These are phyloP conservation scores for Cosmia pyralina DNA, from an alignment of 2,888 invertebrate genomes.

Conservation along the genomic window DNA sequence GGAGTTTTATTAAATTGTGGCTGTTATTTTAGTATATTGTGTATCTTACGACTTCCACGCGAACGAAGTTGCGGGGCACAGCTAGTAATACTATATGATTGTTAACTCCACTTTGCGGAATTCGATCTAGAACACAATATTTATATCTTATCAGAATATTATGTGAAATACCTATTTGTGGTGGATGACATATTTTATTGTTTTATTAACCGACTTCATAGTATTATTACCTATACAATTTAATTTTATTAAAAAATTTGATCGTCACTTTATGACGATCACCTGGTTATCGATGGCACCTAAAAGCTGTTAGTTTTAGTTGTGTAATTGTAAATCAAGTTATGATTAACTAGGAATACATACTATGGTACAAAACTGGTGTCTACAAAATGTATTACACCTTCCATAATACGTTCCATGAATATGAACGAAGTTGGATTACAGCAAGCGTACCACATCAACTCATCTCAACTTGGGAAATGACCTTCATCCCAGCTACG, in stretches of 20 bases:
- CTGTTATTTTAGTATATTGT: too few species aligned
- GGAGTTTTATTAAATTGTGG: too few species aligned
- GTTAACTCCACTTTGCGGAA: slow-evolving; percentile 29
- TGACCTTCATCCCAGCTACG: slow-evolving; percentile 49
- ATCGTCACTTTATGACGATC: slow-evolving; percentile 26
- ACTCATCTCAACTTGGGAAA: slow-evolving; percentile 47
- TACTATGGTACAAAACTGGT: background rate
- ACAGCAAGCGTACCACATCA: slow-evolving; percentile 24
- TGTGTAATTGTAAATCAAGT: slow-evolving; percentile 17
- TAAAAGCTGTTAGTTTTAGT: slow-evolving; percentile 15
- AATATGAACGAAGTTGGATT: slow-evolving; percentile 33
- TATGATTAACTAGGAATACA: background rate
- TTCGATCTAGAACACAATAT: slow-evolving; percentile 35
- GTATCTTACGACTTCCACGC: too few species aligned
- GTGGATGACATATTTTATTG: slow-evolving; percentile 56
- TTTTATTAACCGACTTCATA: too few species aligned
- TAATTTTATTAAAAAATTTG: slow-evolving; percentile 19
- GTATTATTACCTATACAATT: slow-evolving; percentile 25
- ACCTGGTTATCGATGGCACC: slow-evolving; percentile 47
- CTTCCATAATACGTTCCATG: slow-evolving; percentile 21
- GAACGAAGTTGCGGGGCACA: too few species aligned
- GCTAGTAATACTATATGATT: slow-evolving; percentile 19
- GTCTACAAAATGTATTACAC: slow-evolving; percentile 21
- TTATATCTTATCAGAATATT: slow-evolving; percentile 63
- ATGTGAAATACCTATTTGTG: slow-evolving; percentile 36